phyloP scores from a whole-genome alignment of 2,113 vertebrate genomes.

The Rhipidura dahli region DNA sequence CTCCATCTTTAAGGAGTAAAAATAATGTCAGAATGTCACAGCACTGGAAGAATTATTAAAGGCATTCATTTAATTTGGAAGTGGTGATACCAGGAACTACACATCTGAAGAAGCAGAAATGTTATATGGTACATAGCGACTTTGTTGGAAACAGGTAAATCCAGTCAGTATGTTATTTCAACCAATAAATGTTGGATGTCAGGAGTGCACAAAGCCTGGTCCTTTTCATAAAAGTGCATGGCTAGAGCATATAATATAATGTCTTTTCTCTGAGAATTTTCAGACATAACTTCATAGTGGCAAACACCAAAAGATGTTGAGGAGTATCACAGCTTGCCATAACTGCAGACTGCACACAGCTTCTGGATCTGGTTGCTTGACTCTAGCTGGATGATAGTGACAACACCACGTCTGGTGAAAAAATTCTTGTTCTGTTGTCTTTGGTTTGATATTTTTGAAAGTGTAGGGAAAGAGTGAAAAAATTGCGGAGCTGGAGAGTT shows the following conservation, averaged over 20 bases:
- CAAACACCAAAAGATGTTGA: background rate
- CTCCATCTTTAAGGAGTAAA: background rate
- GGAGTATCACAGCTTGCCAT: fast-evolving
- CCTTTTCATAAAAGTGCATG: background rate
- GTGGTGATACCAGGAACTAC: background rate
- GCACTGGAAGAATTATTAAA: background rate
- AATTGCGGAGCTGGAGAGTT: background rate
- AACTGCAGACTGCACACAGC: background rate
- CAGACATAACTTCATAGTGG: background rate
- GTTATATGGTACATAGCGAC: background rate
- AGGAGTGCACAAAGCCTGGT: fast-evolving
- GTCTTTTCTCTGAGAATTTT: background rate
- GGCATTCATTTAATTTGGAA: background rate
- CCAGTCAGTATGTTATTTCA: background rate
- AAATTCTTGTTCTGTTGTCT: background rate
- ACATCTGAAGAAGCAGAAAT: background rate
- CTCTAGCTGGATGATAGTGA: background rate
- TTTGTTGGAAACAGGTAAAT: background rate
- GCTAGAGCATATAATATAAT: background rate
- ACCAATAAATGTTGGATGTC: background rate
- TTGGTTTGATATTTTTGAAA: background rate
- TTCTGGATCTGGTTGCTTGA: background rate
- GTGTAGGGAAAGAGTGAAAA: background rate
- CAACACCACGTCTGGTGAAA: background rate
- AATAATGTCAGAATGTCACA: background rate